Percentiles rank a stretch among this genome's conserved stretches.
Conservation (phyloP, 2,888 invertebrate genomes). For the Meghimatium bilineatum region DNA sequence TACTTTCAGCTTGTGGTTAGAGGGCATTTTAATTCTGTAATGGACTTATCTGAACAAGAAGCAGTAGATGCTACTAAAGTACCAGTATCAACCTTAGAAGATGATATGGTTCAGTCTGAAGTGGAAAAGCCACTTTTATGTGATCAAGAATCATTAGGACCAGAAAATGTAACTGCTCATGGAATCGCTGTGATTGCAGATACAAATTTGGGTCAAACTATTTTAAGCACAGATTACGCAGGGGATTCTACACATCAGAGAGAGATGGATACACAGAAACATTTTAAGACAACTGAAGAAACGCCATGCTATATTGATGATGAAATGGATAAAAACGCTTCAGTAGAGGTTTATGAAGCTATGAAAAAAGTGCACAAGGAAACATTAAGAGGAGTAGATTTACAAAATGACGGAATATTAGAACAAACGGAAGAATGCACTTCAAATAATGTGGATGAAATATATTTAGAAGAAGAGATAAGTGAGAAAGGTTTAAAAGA, state of each 20-base stretch:
- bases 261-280: background rate
- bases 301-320: background rate
- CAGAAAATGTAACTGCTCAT: constrained; percentile 1
- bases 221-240: background rate
- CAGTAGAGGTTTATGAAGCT: background rate
- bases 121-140: background rate
- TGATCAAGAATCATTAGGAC: background rate
- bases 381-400: background rate
- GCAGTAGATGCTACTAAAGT: background rate
- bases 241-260: background rate
- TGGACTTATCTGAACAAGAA: constrained; percentile 5
- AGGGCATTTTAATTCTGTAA: background rate
- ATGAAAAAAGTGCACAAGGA: background rate
- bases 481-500: background rate
- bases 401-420: background rate
- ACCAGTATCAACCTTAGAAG: constrained; percentile 3
- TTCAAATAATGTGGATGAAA: background rate
- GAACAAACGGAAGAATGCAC: background rate
- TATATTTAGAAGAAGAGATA: background rate
- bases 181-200: background rate
- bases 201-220: background rate
- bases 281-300: background rate
- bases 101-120: no score
- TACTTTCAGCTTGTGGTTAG: constrained; percentile 5
- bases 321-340: background rate